Evolutionary conservation across 2,797 vertebrate genomes (phyloP).

Genomic region (Xyrichtys novacula): DNA sequence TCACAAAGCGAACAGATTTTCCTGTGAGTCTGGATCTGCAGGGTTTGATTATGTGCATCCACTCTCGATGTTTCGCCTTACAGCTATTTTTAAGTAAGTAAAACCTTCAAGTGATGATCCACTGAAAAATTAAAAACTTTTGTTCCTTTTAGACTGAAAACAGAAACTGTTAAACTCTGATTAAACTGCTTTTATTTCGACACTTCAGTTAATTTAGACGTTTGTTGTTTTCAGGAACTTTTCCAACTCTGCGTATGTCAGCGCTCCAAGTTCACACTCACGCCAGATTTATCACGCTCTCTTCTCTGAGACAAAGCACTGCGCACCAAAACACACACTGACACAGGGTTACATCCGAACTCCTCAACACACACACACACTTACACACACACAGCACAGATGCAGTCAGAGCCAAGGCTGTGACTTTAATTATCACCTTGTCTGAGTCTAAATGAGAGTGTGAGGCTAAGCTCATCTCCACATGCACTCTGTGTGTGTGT

Average conservation of each 20-base stretch:
- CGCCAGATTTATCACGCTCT: conserved; percentile 49
- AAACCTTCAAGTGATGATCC: too few species aligned
- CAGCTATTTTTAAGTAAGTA: too few species aligned
- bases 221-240: too few species aligned
- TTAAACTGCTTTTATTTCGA: too few species aligned
- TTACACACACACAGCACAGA: conserved; percentile 42
- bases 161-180: too few species aligned
- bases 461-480: conserved; percentile 85
- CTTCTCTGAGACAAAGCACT: conserved; percentile 28
- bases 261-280: conserved; percentile 1
- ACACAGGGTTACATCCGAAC: background rate
- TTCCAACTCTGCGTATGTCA: background rate
- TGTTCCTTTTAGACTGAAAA: too few species aligned
- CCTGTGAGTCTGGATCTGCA: too few species aligned
- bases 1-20: too few species aligned
- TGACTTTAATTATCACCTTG: conserved; percentile 96
- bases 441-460: conserved; percentile 91
- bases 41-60: too few species aligned
- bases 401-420: conserved; percentile 81
- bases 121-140: too few species aligned
- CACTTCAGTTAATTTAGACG: too few species aligned
- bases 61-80: too few species aligned
- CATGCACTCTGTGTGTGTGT: conserved; percentile 61
- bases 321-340: conserved; percentile 5
- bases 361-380: background rate